A percentile compares a stretch with the other conserved stretches of the same genome.
phyloP scores from a whole-genome alignment of 92 coral and sea anemone species.

The Umimayanthus kanabou region DNA sequence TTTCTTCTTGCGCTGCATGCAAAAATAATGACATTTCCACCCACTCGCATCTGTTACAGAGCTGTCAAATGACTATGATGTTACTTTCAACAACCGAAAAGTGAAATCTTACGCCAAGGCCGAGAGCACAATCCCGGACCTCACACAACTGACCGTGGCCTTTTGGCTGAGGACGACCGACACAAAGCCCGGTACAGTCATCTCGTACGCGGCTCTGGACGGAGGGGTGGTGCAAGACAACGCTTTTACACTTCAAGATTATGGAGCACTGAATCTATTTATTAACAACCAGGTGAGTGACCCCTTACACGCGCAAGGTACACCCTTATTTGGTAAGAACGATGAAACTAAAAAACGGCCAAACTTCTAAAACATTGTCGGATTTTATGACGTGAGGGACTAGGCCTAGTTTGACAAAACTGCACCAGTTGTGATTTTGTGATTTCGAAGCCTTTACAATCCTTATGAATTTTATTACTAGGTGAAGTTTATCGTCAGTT shows the following conservation, averaged over 20 bases:
- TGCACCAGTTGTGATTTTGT: too few relatives aligned
- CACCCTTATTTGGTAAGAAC: too few relatives aligned
- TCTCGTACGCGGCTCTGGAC: slow-evolving; percentile 67
- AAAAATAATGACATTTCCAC: not conserved
- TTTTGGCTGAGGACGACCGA: slow-evolving; percentile 81
- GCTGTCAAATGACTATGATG: slow-evolving; percentile 73
- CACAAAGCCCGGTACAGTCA: slow-evolving; percentile 64
- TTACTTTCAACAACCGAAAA: slow-evolving; percentile 61
- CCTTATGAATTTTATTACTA: too few relatives aligned
- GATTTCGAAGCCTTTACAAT: too few relatives aligned
- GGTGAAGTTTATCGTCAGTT: too few relatives aligned
- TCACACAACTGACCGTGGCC: slow-evolving; percentile 61
- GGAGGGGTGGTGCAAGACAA: slow-evolving; percentile 71
- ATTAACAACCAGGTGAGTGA: slow-evolving; percentile 60
- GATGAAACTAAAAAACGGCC: too few relatives aligned
- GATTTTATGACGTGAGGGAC: too few relatives aligned
- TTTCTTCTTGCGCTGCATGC: not conserved
- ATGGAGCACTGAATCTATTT: slow-evolving; percentile 59
- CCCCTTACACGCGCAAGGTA: not conserved
- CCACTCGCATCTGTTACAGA: slow-evolving; percentile 33
- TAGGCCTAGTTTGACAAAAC: too few relatives aligned
- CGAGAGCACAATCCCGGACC: slow-evolving; percentile 62
- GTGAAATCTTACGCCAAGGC: slow-evolving; percentile 54
- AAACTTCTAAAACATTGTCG: too few relatives aligned
- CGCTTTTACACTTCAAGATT: slow-evolving; percentile 78